Conservation (phyloP, 2,113 vertebrate species). For the Serinus canaria region DNA sequence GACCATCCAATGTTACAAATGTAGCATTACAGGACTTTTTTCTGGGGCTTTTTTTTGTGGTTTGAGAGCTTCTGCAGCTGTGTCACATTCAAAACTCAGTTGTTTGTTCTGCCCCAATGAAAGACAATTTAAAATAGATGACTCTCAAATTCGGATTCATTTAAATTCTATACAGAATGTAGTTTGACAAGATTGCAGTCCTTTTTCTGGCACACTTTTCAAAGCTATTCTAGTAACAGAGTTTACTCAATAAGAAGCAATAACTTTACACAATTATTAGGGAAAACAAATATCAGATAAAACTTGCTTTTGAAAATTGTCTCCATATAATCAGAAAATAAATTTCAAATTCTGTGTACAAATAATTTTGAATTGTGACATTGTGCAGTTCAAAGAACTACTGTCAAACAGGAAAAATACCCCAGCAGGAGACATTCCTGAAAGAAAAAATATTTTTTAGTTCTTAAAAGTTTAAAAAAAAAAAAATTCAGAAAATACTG, state of each 20-base stretch:
- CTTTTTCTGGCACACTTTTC: neutral
- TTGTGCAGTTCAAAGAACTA: neutral
- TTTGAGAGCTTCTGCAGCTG: neutral
- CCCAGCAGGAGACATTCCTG: neutral
- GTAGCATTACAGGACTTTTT: neutral
- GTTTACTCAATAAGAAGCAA: neutral
- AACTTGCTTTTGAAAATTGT: neutral
- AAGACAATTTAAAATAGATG: slow-evolving; percentile 13
- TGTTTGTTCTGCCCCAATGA: neutral
- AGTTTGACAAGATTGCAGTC: neutral
- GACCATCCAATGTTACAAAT: neutral
- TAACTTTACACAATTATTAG: neutral
- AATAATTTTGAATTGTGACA: neutral
- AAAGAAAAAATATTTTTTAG: neutral
- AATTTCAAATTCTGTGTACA: neutral
- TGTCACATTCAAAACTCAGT: neutral
- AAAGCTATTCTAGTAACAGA: neutral
- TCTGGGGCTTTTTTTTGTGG: neutral
- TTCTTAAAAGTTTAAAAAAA: neutral
- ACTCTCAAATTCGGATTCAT: neutral
- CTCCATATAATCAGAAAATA: neutral
- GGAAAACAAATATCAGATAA: neutral
- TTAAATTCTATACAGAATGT: neutral
- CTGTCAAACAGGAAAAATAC: neutral
- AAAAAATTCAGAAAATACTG: neutral